Base-by-base conservation (phyloP, 2,113 vertebrate species). In the Ellobius talpinus region DNA sequence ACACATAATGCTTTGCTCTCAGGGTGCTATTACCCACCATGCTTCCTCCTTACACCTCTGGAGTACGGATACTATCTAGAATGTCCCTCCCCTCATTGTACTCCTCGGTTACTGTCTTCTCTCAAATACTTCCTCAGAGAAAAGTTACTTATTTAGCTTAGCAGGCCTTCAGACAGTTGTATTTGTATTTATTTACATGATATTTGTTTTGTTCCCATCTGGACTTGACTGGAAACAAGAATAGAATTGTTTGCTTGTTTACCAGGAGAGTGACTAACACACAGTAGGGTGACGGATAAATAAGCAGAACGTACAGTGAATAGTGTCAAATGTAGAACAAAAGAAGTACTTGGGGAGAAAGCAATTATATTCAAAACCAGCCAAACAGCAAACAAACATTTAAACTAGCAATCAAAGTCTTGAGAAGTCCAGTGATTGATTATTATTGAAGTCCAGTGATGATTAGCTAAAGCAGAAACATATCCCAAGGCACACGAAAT, bases 391-490 rank as follows among this genome's bases (percentile, higher is more conserved):
- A 96, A 97, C 50, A 65, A 96, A 97, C 50, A 61, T 65, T 79
- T 95, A 90, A 94, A 96, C 61, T 70, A 89, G 72, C 63, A 96
- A 95, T 26, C 61, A 91, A 89, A 89, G 85, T 85, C 94, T 95
- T 97, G 77, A 90, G 86, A 97, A 97, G 36, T 19, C 55, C 55
- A 6, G 55, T 58, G 55, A 58, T 58, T 58, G 55, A 58, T 96
- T 96, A 97, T 97, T 94, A 92, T 4, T 96, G 81, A 96, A 96
- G 89, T 92, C 79, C 77, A 92, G 84, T 68, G 93, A 91, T 84
- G 93, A 96, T 81, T 96, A 97, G 39, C n/a, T 96, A 95, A 89
- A 97, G 84, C 89, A 9, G 68, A 97, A 96, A 10, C n/a, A 95
- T 96, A 98, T 1, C 1, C 55, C 96, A 58, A 93, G 96, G 93